Conservation (phyloP, 2,113 vertebrate genomes). For the Alosa alosa region DNA sequence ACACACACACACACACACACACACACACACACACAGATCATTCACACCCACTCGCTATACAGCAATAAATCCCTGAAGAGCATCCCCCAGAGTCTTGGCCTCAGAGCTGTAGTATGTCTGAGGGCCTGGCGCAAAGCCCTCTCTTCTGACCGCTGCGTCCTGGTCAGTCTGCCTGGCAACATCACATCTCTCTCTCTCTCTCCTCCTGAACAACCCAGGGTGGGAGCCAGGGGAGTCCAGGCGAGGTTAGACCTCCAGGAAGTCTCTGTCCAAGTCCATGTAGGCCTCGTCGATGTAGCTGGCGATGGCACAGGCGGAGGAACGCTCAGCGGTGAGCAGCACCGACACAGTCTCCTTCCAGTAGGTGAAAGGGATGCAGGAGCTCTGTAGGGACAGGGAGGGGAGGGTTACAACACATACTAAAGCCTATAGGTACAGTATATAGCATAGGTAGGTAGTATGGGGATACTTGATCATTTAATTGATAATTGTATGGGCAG, state of each 20-base stretch:
- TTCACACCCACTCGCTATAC: constrained; percentile 7
- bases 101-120: not conserved
- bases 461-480: too few relatives aligned
- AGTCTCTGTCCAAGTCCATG: constrained; percentile 89
- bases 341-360: constrained; percentile 99
- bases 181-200: not conserved
- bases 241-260: constrained; percentile 36
- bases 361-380: constrained; percentile 97
- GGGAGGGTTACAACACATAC: not conserved
- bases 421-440: too few relatives aligned
- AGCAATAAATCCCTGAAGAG: constrained; percentile 15
- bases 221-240: not conserved
- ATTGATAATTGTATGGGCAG: too few relatives aligned
- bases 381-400: constrained; percentile 78
- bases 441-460: too few relatives aligned
- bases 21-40: not conserved
- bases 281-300: constrained; percentile 97
- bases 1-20: not conserved
- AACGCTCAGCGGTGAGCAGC: constrained; percentile 87
- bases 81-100: not conserved
- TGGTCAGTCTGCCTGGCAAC: not conserved
- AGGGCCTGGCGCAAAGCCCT: not conserved
- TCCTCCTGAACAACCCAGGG: constrained; percentile 6
- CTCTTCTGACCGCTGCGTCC: not conserved
- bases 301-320: constrained; percentile 89